Conservation (phyloP, 2,888 invertebrate species). For the Nomada flava region DNA sequence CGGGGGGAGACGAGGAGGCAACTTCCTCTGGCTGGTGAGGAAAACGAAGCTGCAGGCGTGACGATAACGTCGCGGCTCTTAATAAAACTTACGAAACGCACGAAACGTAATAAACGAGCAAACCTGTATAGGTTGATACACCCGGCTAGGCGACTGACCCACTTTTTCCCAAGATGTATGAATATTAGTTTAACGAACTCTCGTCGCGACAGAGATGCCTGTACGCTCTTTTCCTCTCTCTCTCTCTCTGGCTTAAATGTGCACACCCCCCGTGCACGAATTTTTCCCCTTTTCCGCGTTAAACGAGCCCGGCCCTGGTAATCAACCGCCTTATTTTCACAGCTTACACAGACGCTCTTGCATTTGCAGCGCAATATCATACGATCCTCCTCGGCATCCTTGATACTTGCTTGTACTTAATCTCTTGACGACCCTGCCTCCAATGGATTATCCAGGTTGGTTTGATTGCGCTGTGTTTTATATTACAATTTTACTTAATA, state of each 20-base stretch:
- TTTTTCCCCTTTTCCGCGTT: conserved; percentile 18
- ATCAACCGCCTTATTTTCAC: conserved; percentile 44
- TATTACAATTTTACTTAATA: too few relatives aligned
- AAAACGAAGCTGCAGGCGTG: conserved; percentile 1
- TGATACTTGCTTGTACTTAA: too few relatives aligned
- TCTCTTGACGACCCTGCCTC: too few relatives aligned
- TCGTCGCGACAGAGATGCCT: conserved; percentile 27
- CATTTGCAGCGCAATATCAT: not conserved
- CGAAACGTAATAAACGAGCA: conserved; percentile 41
- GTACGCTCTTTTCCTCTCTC: not conserved
- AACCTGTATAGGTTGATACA: conserved; percentile 26
- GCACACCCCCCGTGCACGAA: conserved; percentile 3
- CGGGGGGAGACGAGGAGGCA: not conserved
- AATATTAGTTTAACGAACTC: conserved; percentile 61
- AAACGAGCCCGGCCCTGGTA: conserved; percentile 34
- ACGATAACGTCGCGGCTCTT: conserved; percentile 31
- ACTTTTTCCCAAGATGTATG: conserved; percentile 46
- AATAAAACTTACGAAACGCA: conserved; percentile 44
- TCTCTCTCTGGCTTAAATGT: not conserved
- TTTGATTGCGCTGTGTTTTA: too few relatives aligned
- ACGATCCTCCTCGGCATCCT: not conserved
- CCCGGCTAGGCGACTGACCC: conserved; percentile 35
- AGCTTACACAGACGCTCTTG: conserved; percentile 12
- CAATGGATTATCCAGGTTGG: too few relatives aligned
- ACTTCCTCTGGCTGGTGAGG: not conserved